Percentiles rank a stretch among this genome's conserved stretches.
Evolutionary conservation across 2,888 invertebrate genomes (phyloP).

Genomic region (Anthophora plumipes): DNA sequence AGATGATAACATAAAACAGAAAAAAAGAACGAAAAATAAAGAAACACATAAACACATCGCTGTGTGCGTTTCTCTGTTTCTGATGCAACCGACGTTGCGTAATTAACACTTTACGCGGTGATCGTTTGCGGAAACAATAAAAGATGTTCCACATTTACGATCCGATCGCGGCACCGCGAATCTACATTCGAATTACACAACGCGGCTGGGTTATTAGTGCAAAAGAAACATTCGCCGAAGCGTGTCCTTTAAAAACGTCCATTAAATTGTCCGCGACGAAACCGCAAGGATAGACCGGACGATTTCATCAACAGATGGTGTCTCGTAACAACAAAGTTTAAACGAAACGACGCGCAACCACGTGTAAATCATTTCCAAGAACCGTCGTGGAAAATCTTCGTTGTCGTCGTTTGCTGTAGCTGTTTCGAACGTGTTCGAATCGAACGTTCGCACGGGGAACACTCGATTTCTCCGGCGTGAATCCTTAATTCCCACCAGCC

Average conservation of each 20-base stretch:
- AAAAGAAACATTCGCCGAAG: slow-evolving; percentile 12
- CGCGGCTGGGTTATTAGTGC: slow-evolving; percentile 27
- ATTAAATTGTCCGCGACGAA: slow-evolving; percentile 25
- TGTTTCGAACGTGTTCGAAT: slow-evolving; percentile 4
- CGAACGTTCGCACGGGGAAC: slow-evolving; percentile 16
- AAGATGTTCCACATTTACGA: slow-evolving; percentile 42
- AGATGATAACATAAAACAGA: too few relatives aligned
- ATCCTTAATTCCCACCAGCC: slow-evolving; percentile 74
- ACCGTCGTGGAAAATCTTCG: slow-evolving; percentile 33
- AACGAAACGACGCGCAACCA: not conserved
- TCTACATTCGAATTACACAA: slow-evolving; percentile 15
- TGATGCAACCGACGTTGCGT: slow-evolving; percentile 19
- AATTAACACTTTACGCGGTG: slow-evolving; percentile 10
- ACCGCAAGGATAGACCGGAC: slow-evolving; percentile 23
- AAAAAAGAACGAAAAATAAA: too few relatives aligned
- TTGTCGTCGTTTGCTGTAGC: too few relatives aligned
- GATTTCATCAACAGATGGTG: slow-evolving; percentile 32
- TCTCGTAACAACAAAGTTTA: slow-evolving; percentile 12
- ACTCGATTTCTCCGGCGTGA: slow-evolving; percentile 43
- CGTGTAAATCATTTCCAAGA: slow-evolving; percentile 9
- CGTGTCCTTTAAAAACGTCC: slow-evolving; percentile 23
- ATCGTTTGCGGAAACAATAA: slow-evolving; percentile 16
- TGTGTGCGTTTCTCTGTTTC: too few relatives aligned
- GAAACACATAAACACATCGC: too few relatives aligned
- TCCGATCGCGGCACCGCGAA: slow-evolving; percentile 7